Conservation (phyloP, 2,113 vertebrate species). For the Saiga tatarica region DNA sequence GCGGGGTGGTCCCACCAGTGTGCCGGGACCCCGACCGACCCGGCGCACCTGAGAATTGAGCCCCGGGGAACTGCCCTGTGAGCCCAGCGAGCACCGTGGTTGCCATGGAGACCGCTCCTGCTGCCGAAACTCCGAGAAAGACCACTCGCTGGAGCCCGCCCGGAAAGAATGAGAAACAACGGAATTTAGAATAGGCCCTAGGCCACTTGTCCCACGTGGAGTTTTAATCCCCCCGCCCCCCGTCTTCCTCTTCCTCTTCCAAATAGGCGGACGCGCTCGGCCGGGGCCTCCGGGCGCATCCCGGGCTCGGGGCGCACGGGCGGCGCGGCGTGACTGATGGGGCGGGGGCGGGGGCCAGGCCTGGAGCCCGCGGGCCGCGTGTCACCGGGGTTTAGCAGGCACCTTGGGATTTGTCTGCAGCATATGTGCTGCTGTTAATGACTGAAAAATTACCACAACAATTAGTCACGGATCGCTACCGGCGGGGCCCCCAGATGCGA, state of each 20-base stretch:
- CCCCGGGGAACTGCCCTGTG: conserved; percentile 75
- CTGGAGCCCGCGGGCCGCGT: conserved; percentile 72
- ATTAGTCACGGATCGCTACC: conserved; percentile 89
- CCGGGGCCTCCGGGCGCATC: background rate
- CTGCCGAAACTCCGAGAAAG: conserved; percentile 76
- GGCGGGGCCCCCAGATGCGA: conserved; percentile 82
- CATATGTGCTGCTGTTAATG: conserved; percentile 97
- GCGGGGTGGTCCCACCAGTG: conserved; percentile 75
- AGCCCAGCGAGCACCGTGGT: conserved; percentile 88
- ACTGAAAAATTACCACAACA: conserved; percentile 93
- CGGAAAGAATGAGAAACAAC: conserved; percentile 63
- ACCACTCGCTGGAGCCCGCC: conserved; percentile 68
- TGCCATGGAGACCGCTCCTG: conserved; percentile 90
- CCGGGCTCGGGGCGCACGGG: conserved; percentile 67
- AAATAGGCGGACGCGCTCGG: background rate
- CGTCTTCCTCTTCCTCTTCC: background rate
- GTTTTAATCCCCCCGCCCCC: conserved; percentile 48
- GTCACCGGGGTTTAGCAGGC: conserved; percentile 81
- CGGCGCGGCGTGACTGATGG: conserved; percentile 64
- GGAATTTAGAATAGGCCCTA: conserved; percentile 68
- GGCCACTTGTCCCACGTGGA: conserved; percentile 75
- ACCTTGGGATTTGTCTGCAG: conserved; percentile 86
- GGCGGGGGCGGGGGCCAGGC: conserved; percentile 54
- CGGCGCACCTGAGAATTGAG: conserved; percentile 73
- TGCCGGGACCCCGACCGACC: conserved; percentile 75